A percentile compares a stretch with the other conserved stretches of the same genome.
These are phyloP conservation scores for Trichopria drosophilae DNA, from an alignment of 2,888 invertebrate genomes.

Conservation along the genomic window DNA sequence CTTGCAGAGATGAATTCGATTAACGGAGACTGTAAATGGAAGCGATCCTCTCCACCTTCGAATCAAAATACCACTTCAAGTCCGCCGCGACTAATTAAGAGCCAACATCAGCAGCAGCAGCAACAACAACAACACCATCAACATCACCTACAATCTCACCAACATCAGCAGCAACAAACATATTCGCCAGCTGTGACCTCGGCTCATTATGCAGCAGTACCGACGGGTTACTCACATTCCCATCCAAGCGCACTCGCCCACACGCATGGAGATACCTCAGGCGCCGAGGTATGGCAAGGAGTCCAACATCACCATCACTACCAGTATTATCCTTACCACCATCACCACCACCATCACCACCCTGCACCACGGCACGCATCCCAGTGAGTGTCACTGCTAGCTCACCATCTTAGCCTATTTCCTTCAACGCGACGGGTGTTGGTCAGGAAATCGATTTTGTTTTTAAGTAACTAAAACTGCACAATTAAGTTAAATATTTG, in stretches of 20 bases:
- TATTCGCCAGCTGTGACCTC: constrained; percentile 45
- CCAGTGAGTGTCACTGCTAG: constrained; percentile 64
- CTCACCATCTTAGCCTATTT: constrained; percentile 41
- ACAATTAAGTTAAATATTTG: too few species aligned
- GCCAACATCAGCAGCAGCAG: constrained; percentile 51
- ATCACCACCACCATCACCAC: constrained; percentile 63
- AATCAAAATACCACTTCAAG: constrained; percentile 47
- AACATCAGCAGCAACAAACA: constrained; percentile 41
- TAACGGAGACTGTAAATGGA: constrained; percentile 60
- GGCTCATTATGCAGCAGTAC: constrained; percentile 48
- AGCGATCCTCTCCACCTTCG: constrained; percentile 52
- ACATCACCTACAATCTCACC: constrained; percentile 47
- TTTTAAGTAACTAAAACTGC: too few species aligned
- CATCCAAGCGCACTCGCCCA: too few species aligned
- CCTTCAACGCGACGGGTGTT: too few species aligned
- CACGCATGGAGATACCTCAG: too few species aligned
- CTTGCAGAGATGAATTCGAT: constrained; percentile 60
- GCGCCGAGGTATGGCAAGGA: constrained; percentile 67
- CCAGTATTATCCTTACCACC: constrained; percentile 70
- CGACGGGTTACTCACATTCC: constrained; percentile 48
- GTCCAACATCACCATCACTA: constrained; percentile 62
- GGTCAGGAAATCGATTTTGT: not conserved
- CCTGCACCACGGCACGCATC: constrained; percentile 60
- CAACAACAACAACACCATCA: constrained; percentile 43
- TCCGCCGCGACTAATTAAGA: constrained; percentile 51